Evolutionary conservation across 2,113 vertebrate genomes (phyloP).

Genomic region (Drymodes brunneopygia): DNA sequence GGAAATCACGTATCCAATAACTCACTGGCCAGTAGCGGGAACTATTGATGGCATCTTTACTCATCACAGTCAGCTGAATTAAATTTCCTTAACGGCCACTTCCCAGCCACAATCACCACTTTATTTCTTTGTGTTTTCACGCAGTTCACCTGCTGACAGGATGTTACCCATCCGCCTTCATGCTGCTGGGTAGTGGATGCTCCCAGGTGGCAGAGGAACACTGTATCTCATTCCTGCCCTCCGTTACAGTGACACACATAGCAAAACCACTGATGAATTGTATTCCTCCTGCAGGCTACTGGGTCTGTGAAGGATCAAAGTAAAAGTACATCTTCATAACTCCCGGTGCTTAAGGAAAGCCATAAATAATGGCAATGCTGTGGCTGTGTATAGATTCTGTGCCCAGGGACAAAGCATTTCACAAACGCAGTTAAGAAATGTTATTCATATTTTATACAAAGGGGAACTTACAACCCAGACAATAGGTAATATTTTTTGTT

Average conservation of each 20-base stretch:
- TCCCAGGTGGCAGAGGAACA: slow-evolving; percentile 22
- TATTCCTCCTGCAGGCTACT: slow-evolving; percentile 27
- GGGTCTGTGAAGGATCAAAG: slow-evolving; percentile 24
- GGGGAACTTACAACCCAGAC: not conserved
- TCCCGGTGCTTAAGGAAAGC: slow-evolving; percentile 14
- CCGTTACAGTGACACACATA: not conserved
- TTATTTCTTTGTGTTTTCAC: not conserved
- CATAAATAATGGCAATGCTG: slow-evolving; percentile 13
- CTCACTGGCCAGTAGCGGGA: not conserved
- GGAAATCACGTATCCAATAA: not conserved
- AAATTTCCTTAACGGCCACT: not conserved
- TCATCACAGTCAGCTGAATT: not conserved
- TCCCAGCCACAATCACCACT: not conserved
- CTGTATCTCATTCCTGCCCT: not conserved
- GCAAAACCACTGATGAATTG: slow-evolving; percentile 16
- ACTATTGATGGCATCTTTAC: not conserved
- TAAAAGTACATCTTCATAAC: slow-evolving; percentile 17
- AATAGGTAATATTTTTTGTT: slow-evolving; percentile 2
- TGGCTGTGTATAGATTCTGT: not conserved
- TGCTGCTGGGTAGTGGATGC: not conserved
- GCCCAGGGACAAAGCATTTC: not conserved
- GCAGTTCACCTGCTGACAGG: not conserved
- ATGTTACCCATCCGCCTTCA: not conserved
- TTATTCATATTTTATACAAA: slow-evolving; percentile 41
- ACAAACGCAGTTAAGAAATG: not conserved